Evolutionary conservation across 2,113 vertebrate genomes (phyloP), one percentile per base, ranked within the genome.

Genomic region (Aegithalos caudatus): DNA sequence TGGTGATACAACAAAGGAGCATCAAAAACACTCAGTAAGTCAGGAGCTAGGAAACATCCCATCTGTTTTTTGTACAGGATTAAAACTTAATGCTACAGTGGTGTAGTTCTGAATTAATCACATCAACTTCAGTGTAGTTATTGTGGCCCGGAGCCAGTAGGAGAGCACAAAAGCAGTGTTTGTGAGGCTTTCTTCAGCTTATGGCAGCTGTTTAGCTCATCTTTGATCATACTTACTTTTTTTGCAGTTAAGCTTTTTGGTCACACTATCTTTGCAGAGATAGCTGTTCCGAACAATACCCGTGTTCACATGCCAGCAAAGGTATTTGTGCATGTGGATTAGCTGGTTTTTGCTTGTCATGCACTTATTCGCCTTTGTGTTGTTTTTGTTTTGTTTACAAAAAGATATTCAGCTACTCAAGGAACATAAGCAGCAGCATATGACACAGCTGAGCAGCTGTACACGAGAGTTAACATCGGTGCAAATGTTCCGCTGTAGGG

Each of bases 141-240:
- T 51, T 74, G 81, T 94, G 92, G 87, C 85, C 76, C 58, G 71
- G 19, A 97, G 96, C 88, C 92, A 92, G 67, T 1, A 85, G 51
- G 33, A 95, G 54, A 96, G 71, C 31, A 94, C 85, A 95, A 96
- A 94, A 94, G 90, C n/a, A 0, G 64, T 51, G 71, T 96, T 91
- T 95, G 93, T 84, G 81, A 74, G 84, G 70, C 66, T 79, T 91
- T 78, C 86, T 88, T 88, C 51, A 76, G 82, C 71, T 95, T 70
- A 94, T 73, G 76, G 89, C 95, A 96, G 94, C 89, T 97, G 93
- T 92, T 94, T 82, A 95, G 92, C 82, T 95, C 94, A 93, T 93
- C 91, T 96, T 94, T 95, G 92, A 93, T 96, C 95, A 93, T 27
- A 85, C 62, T 76, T 82, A 85, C 64, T 90, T 88, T 93, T 92